phyloP scores from a whole-genome alignment of 1,140 invertebrate species.

The Neelides sp. region DNA sequence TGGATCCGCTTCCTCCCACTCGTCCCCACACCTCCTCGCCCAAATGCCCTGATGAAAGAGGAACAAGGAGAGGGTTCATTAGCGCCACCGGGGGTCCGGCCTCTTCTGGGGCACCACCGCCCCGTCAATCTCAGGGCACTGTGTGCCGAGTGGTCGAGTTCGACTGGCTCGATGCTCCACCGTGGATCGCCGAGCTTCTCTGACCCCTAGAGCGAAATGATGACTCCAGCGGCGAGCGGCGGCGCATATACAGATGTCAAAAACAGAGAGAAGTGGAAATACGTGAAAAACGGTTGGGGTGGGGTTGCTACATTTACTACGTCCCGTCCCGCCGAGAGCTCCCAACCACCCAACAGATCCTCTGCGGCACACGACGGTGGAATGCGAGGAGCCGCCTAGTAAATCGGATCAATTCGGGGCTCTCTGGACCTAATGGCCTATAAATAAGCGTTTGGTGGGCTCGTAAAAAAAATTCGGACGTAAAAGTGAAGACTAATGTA shows the following conservation, averaged over 20 bases:
- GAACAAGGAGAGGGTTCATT: too few species aligned
- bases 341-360: background rate
- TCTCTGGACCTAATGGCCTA: conserved; percentile 5
- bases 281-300: conserved; percentile 24
- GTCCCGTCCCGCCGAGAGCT: background rate
- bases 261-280: conserved; percentile 20
- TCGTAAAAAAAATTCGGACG: conserved; percentile 18
- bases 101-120: too few species aligned
- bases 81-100: too few species aligned
- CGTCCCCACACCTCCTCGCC: too few species aligned
- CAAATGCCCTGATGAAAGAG: too few species aligned
- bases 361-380: too few species aligned
- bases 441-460: conserved; percentile 12
- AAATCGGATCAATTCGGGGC: conserved; percentile 1
- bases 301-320: conserved; percentile 16
- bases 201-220: conserved; percentile 25
- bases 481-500: conserved; percentile 18
- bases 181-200: too few species aligned
- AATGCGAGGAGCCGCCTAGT: background rate
- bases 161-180: too few species aligned
- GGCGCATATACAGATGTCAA: conserved; percentile 27
- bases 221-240: conserved; percentile 19
- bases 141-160: too few species aligned
- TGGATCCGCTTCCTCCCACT: too few species aligned
- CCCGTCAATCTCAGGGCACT: too few species aligned